Percentiles rank a stretch among this genome's conserved stretches.
Conservation (phyloP, 2,888 invertebrate genomes). For the Eupithecia abbreviata region DNA sequence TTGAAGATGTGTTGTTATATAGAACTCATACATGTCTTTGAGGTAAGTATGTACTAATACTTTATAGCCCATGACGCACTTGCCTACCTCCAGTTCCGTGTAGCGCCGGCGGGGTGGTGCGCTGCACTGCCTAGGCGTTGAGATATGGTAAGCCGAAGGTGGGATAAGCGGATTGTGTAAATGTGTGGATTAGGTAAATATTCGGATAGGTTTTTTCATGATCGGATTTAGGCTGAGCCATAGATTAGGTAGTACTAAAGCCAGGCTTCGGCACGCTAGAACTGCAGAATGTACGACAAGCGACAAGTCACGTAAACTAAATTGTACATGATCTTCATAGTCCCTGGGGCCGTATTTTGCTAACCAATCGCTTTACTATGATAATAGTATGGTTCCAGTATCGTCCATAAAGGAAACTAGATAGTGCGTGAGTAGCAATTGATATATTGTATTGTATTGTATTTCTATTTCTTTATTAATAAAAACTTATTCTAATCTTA, state of each 20-base stretch:
- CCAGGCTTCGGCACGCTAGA: background rate
- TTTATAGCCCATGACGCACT: no score
- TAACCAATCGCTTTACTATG: no score
- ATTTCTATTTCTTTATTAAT: no score
- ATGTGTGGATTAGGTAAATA: background rate
- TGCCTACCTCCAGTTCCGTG: no score
- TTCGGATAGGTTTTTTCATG: background rate
- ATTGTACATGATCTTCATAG: background rate
- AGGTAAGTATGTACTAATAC: background rate
- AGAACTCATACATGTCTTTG: background rate
- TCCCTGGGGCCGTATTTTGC: no score
- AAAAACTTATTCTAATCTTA: no score
- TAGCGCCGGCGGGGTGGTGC: no score
- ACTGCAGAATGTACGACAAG: background rate
- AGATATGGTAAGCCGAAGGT: background rate
- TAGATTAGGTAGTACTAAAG: background rate
- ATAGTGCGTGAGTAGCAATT: no score
- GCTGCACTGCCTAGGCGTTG: no score
- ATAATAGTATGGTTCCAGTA: no score
- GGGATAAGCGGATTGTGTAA: background rate
- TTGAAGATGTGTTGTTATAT: background rate
- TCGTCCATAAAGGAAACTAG: no score
- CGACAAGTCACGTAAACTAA: background rate
- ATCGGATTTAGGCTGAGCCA: background rate
- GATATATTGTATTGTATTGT: no score